Base-by-base conservation (phyloP, 1,140 invertebrate genomes). In the Penaeus japonicus region DNA sequence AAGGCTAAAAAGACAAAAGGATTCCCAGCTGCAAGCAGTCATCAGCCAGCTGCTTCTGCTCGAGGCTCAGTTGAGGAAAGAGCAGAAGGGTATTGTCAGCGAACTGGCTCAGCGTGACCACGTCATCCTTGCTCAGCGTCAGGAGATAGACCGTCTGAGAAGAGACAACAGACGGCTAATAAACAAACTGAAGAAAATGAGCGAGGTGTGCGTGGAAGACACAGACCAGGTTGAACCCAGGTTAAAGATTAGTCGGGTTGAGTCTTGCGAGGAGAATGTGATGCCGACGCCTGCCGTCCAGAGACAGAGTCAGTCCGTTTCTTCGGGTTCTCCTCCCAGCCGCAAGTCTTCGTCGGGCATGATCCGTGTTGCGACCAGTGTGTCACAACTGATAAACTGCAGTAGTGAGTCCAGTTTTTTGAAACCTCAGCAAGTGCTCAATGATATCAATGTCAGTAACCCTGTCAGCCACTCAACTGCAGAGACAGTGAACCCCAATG, bases 71-170 rank as follows among this genome's bases (percentile, higher is more conserved):
- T 93, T 98, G 70, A 96, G 96, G 89, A 94, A 96, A 82, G 97
- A 97, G 92, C 96, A 97, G 92, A 96, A 96, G 90, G 96, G 97
- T 91, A 97, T 98, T 90, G 94, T 95, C 77, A 94, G 94, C 62
- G 94, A 96, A 91, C 93, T 97, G 39, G 94, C 94, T 55, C 94
- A 97, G 85, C 93, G 96, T 80, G 96, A 97, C 91, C 94, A 95
- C 22, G 95, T 96, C 79, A 97, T 97, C 73, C 93, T 95, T 87
- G 93, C 95, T 47, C 97, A 97, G 92, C 96, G 97, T 91, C 94
- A 95, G 92, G 94, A 96, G 73, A 97, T 98, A 75, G 95, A 96
- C 91, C 94, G 94, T 15, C 92, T 97, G 83, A 77, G 89, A 59
- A 55, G 87, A 54, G 89, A 90, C 75, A 90, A 90, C 77, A 77